phyloP scores from a whole-genome alignment of 2,888 invertebrate species.

The Oithona nana region DNA sequence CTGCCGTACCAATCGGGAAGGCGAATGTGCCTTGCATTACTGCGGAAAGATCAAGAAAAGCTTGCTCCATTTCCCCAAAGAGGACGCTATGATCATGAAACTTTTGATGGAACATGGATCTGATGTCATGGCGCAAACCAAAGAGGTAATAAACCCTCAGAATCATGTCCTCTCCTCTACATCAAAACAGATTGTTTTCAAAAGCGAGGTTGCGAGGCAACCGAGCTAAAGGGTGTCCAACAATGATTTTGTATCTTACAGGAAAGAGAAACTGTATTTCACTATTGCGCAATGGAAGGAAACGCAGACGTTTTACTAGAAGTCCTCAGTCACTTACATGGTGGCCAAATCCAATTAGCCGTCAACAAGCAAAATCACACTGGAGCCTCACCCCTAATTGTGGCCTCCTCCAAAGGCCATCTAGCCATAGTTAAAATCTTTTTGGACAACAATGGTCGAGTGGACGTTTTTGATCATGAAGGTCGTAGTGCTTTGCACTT shows the following conservation, averaged over 20 bases:
- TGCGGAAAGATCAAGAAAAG: conserved; percentile 72
- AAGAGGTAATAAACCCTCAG: conserved; percentile 37
- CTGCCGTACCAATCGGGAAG: conserved; percentile 52
- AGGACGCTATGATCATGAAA: conserved; percentile 58
- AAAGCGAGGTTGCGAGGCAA: too few species aligned
- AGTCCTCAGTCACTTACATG: conserved; percentile 8
- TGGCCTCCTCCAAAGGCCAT: conserved; percentile 89
- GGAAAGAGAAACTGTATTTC: conserved; percentile 79
- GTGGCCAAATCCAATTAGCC: conserved; percentile 15
- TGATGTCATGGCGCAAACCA: conserved; percentile 64
- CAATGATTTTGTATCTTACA: conserved; percentile 27
- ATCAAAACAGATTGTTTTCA: too few species aligned
- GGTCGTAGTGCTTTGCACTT: conserved; percentile 58
- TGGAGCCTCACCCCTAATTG: conserved; percentile 90
- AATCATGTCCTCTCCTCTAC: too few species aligned
- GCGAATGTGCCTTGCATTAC: conserved; percentile 83
- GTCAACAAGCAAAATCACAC: conserved; percentile 11
- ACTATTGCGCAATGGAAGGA: conserved; percentile 81
- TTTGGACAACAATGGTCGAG: conserved; percentile 43
- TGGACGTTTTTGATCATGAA: conserved; percentile 94
- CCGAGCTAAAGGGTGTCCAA: too few species aligned
- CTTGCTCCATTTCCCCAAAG: conserved; percentile 55
- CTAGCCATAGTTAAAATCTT: conserved; percentile 52
- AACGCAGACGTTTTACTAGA: conserved; percentile 31
- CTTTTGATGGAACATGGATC: conserved; percentile 76